Evolutionary conservation across 1,140 invertebrate genomes (phyloP), one percentile per base, ranked within the genome.

Genomic region (Lordiphosa clarofinis): DNA sequence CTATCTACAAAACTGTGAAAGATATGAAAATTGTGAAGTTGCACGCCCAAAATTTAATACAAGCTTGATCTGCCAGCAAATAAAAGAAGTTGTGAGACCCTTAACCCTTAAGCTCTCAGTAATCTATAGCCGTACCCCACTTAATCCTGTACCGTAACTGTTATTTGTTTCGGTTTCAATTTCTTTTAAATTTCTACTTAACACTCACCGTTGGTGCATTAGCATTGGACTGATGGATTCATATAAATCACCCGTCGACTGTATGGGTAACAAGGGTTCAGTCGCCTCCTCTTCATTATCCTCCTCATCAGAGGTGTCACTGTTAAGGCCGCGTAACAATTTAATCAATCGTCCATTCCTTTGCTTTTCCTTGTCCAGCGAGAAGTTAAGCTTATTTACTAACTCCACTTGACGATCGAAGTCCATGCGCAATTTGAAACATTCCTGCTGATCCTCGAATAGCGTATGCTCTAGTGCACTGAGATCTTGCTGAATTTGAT

Each of bases 161-260:
- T 15, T 15, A 15, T 15, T 1, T 3, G 15, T 15, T 15, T 15
- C 3, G 15, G 15, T 3, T 15, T 15, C 1, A 15, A 15, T 15
- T 24, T 24, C 21, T 15, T 5, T 39, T 28, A 15, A 15, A 3
- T 15, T 3, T 15, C 15, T 15, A 15, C 15, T 12, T 6, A 0
- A 8, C 6, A 53, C 73, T 59, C 15, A 87, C 86, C 86, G 82
- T n/a, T 87, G 86, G 35, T 88, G 86, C 86, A 87, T 88, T 2
- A 87, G 57, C 21, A 87, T 12, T 0, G 86, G 86, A 68, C 86
- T 87, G 7, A 87, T 87, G 4, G 81, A 86, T 2, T 61, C 67
- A 24, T 60, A 65, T 0, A 82, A 3, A 0, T 66, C 44, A 0
- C 47, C 43, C 0, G 19, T 47, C 4, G 57, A 47, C 2, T 60